These are phyloP conservation scores for Bergia sp. DNA, from an alignment of 92 coral and sea anemone genomes.

Conservation along the genomic window DNA sequence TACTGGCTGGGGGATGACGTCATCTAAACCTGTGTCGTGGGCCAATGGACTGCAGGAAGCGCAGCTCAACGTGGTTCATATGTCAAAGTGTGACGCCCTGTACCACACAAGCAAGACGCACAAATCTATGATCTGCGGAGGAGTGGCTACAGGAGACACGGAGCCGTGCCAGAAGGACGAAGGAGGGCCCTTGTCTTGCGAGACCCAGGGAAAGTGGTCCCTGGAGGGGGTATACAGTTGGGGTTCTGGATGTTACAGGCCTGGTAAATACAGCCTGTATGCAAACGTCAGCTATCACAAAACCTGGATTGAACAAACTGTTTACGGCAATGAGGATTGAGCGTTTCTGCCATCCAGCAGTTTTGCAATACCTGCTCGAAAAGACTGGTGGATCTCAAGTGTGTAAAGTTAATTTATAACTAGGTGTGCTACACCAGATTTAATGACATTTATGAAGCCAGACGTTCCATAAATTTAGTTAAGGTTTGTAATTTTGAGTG, in stretches of 20 bases:
- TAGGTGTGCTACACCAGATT: too few species aligned
- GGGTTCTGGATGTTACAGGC: slow-evolving; percentile 63
- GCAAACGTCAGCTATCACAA: slow-evolving; percentile 27
- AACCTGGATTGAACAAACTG: slow-evolving; percentile 33
- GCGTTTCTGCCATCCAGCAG: neutral
- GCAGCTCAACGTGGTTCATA: slow-evolving; percentile 52
- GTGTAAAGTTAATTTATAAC: too few species aligned
- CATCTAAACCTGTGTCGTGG: slow-evolving; percentile 43
- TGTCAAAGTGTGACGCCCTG: slow-evolving; percentile 55
- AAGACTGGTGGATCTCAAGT: too few species aligned
- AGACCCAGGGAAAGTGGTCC: slow-evolving; percentile 75
- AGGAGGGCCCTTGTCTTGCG: slow-evolving; percentile 76
- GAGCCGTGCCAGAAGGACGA: slow-evolving; percentile 76
- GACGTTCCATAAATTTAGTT: too few species aligned
- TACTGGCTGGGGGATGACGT: slow-evolving; percentile 42
- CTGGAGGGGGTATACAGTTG: slow-evolving; percentile 72
- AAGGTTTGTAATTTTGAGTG: too few species aligned
- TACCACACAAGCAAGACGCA: slow-evolving; percentile 54
- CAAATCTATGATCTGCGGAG: slow-evolving; percentile 76
- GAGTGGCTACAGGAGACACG: slow-evolving; percentile 46
- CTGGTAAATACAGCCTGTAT: slow-evolving; percentile 40
- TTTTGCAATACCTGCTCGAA: too few species aligned
- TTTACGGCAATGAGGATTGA: slow-evolving; percentile 23
- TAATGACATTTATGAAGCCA: too few species aligned
- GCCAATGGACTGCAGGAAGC: slow-evolving; percentile 62